A percentile compares a stretch with the other conserved stretches of the same genome.
Conservation (phyloP, 2,888 invertebrate species). For the Caenorhabditis wallacei region DNA sequence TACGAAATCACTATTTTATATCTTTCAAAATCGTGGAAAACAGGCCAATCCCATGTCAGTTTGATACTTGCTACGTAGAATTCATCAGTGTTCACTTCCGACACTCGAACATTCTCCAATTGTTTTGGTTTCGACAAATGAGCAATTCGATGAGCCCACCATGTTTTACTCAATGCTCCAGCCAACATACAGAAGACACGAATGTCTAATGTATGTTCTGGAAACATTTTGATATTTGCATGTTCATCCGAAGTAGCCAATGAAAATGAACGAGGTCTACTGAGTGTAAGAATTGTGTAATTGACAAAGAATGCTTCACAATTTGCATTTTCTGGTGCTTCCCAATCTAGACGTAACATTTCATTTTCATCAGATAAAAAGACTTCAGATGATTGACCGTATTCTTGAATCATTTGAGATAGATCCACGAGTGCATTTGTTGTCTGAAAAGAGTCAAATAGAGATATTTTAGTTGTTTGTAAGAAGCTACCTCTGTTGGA, state of each 20-base stretch:
- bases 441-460: conserved; percentile 32
- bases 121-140: conserved; percentile 78
- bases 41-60: conserved; percentile 77
- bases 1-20: conserved; percentile 79
- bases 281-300: conserved; percentile 76
- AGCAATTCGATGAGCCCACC: conserved; percentile 79
- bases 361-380: conserved; percentile 62
- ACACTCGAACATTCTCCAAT: conserved; percentile 73
- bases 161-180: conserved; percentile 77
- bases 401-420: conserved; percentile 65
- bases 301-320: conserved; percentile 81
- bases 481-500: conserved; percentile 61
- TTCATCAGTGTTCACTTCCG: conserved; percentile 76
- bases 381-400: conserved; percentile 69
- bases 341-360: conserved; percentile 77
- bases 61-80: conserved; percentile 78
- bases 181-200: conserved; percentile 81
- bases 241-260: conserved; percentile 69
- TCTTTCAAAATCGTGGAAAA: conserved; percentile 70
- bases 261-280: conserved; percentile 71
- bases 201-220: conserved; percentile 79
- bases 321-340: conserved; percentile 74
- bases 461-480: too few relatives aligned
- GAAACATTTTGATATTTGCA: conserved; percentile 73
- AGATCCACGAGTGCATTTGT: conserved; percentile 36